phyloP scores from a whole-genome alignment of 2,888 invertebrate genomes.

The Monochamus alternatus region DNA sequence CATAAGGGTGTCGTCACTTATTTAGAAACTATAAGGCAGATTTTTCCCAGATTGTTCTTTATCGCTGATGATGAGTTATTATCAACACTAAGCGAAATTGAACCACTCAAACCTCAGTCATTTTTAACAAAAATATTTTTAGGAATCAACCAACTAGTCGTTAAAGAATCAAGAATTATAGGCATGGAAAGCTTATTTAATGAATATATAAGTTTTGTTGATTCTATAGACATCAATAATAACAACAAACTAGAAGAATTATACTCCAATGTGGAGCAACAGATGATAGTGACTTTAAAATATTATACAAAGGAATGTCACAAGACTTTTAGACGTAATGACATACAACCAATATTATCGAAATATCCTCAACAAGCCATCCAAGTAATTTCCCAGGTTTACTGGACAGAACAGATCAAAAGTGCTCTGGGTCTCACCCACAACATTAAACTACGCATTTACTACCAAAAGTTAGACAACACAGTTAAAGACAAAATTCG shows the following conservation, averaged over 20 bases:
- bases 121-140: constrained; percentile 89
- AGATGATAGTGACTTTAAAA: constrained; percentile 76
- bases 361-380: constrained; percentile 55
- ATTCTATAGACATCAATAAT: constrained; percentile 75
- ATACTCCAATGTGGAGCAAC: constrained; percentile 84
- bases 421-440: constrained; percentile 57
- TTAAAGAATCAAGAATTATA: constrained; percentile 79
- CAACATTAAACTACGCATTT: constrained; percentile 53
- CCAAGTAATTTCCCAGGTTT: constrained; percentile 49
- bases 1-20: constrained; percentile 85
- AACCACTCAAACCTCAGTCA: constrained; percentile 84
- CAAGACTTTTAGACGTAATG: constrained; percentile 46
- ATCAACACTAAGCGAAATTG: constrained; percentile 87
- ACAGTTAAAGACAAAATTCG: constrained; percentile 49
- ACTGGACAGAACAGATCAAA: constrained; percentile 71
- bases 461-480: constrained; percentile 47
- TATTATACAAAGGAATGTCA: constrained; percentile 51
- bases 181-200: constrained; percentile 82
- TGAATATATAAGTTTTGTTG: constrained; percentile 79
- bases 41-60: constrained; percentile 89
- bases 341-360: constrained; percentile 44
- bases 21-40: constrained; percentile 84
- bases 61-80: constrained; percentile 90
- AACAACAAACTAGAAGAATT: constrained; percentile 76
- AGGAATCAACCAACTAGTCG: constrained; percentile 81